A percentile compares a stretch with the other conserved stretches of the same genome.
These are phyloP conservation scores for Enteromius mattozi DNA, from an alignment of 2,797 vertebrate genomes.

Conservation along the genomic window DNA sequence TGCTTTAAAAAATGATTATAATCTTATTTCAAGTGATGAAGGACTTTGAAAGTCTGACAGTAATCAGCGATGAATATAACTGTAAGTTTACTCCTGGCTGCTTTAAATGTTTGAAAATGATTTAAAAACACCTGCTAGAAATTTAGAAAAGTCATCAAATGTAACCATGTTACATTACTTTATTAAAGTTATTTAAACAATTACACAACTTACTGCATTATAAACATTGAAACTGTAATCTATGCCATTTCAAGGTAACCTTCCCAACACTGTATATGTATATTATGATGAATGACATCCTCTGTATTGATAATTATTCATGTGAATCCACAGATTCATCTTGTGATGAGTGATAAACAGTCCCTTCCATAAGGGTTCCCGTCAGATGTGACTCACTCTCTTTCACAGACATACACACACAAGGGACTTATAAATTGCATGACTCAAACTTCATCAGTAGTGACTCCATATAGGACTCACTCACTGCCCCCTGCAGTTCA, in stretches of 20 bases:
- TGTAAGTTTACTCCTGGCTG: not conserved
- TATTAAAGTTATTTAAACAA: not conserved
- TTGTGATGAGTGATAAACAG: constrained; percentile 18
- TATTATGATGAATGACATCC: not conserved
- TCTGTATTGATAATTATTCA: not conserved
- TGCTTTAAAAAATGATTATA: not conserved
- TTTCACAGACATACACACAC: not conserved
- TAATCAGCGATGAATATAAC: not conserved
- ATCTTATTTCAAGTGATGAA: not conserved
- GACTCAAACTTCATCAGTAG: constrained; percentile 58
- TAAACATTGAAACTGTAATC: not conserved
- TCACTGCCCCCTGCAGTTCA: constrained; percentile 54
- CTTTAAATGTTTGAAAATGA: no score
- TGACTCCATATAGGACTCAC: constrained; percentile 2
- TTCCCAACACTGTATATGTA: not conserved
- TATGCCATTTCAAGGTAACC: not conserved
- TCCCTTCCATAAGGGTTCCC: constrained; percentile 18
- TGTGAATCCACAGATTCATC: not conserved
- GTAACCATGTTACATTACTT: not conserved
- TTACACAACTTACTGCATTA: not conserved
- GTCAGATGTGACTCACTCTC: constrained; percentile 43
- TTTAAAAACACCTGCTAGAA: not conserved
- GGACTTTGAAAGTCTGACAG: not conserved
- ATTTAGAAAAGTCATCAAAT: not conserved
- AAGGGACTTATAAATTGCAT: constrained; percentile 42